Conservation (phyloP, 2,113 vertebrate species). For the Cyphotilapia sp. region DNA sequence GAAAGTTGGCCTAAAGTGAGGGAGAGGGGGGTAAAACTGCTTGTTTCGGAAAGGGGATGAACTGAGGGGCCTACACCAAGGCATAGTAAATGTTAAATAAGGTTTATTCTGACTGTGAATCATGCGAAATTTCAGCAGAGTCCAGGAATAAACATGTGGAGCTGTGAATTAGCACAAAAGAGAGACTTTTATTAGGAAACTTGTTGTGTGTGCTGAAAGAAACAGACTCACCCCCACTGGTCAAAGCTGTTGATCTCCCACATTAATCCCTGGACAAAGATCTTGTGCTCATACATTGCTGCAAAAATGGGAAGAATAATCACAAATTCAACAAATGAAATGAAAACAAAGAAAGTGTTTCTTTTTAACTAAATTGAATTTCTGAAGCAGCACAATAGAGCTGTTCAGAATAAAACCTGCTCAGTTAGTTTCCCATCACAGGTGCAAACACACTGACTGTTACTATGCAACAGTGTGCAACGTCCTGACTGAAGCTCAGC, state of each 20-base stretch:
- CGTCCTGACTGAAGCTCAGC: background rate
- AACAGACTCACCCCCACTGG: slow-evolving; percentile 92
- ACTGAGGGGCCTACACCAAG: background rate
- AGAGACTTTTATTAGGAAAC: background rate
- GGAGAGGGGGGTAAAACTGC: background rate
- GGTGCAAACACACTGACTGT: background rate
- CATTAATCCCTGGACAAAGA: slow-evolving; percentile 92
- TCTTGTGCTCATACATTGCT: slow-evolving; percentile 99
- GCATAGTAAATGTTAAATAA: background rate
- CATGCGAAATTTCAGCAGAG: background rate
- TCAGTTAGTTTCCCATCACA: background rate
- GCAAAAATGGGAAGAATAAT: background rate
- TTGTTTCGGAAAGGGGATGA: background rate
- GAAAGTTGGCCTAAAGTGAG: background rate
- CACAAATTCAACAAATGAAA: background rate
- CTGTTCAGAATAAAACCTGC: background rate
- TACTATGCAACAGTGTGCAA: background rate
- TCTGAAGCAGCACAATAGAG: background rate
- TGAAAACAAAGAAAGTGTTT: background rate
- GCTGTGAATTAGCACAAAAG: background rate
- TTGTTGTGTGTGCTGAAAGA: background rate
- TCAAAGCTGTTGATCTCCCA: slow-evolving; percentile 99
- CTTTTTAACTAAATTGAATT: background rate
- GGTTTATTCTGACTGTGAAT: background rate
- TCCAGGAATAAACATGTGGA: background rate